phyloP scores from a whole-genome alignment of 2,888 invertebrate species.

The Pachymerium ferrugineum region DNA sequence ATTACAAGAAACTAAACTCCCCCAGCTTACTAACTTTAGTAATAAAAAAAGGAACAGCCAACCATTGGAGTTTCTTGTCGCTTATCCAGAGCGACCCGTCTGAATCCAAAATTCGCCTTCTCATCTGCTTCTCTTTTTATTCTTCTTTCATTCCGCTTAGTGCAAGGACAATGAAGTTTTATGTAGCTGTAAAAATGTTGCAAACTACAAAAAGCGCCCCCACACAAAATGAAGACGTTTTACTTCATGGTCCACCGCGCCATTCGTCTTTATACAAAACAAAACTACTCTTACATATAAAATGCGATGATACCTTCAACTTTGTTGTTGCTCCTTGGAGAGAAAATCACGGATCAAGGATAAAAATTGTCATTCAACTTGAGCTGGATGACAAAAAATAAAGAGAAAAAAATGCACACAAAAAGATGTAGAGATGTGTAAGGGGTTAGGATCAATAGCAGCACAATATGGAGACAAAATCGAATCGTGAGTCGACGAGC shows the following conservation, averaged over 20 bases:
- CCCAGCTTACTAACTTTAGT: not conserved
- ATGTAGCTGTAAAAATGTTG: constrained; percentile 4
- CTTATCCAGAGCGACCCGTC: not conserved
- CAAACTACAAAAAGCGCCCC: not conserved
- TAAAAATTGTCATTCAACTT: constrained; percentile 8
- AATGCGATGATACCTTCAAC: not conserved
- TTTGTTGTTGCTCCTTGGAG: constrained; percentile 13
- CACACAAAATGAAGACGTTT: not conserved
- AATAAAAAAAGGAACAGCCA: not conserved
- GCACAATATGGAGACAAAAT: not conserved
- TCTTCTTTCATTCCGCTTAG: not conserved
- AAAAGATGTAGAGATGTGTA: not conserved
- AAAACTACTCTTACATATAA: not conserved
- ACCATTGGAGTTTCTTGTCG: no score
- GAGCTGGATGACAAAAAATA: not conserved
- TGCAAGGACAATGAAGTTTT: constrained; percentile 1
- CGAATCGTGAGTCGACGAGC: not conserved
- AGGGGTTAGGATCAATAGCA: not conserved
- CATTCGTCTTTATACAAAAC: not conserved
- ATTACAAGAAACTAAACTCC: not conserved
- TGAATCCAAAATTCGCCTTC: not conserved
- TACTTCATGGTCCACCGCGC: not conserved
- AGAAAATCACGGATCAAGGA: not conserved
- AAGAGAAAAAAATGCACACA: no score
- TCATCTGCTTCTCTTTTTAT: not conserved